Conservation (phyloP, 2,797 vertebrate genomes). For the Hoplostethus atlanticus region DNA sequence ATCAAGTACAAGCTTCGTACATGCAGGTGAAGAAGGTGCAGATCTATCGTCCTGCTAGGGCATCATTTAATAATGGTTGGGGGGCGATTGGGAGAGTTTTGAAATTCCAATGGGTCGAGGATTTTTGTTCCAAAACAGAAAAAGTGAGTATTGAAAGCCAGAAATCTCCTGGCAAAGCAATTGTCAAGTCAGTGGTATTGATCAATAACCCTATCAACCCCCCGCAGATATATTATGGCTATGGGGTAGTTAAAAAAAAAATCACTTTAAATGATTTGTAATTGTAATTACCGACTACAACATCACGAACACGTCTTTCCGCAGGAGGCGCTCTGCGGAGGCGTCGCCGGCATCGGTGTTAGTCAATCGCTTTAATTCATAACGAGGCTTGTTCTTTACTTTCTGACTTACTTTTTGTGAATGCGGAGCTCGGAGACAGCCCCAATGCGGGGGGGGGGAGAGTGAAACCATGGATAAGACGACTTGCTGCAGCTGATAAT, state of each 20-base stretch:
- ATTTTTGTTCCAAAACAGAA: background rate
- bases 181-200: background rate
- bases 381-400: background rate
- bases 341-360: background rate
- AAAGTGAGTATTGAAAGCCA: background rate
- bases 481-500: slow-evolving; percentile 49
- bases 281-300: slow-evolving; percentile 12
- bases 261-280: background rate
- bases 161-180: background rate
- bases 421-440: slow-evolving; percentile 24
- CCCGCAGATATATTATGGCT: background rate
- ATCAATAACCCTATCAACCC: background rate
- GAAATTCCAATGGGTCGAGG: too few species aligned
- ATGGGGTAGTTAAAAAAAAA: background rate
- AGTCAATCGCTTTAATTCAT: slow-evolving; percentile 18
- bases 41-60: too few species aligned
- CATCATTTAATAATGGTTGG: too few species aligned
- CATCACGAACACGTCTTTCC: background rate
- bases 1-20: too few species aligned
- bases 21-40: too few species aligned
- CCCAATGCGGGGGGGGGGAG: slow-evolving; percentile 15
- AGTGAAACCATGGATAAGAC: slow-evolving; percentile 27
- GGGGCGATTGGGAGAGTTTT: too few species aligned
- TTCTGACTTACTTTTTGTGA: slow-evolving; percentile 22
- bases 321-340: background rate